Evolutionary conservation across 1,140 invertebrate genomes (phyloP).

Genomic region (Macrobrachium rosenbergii): DNA sequence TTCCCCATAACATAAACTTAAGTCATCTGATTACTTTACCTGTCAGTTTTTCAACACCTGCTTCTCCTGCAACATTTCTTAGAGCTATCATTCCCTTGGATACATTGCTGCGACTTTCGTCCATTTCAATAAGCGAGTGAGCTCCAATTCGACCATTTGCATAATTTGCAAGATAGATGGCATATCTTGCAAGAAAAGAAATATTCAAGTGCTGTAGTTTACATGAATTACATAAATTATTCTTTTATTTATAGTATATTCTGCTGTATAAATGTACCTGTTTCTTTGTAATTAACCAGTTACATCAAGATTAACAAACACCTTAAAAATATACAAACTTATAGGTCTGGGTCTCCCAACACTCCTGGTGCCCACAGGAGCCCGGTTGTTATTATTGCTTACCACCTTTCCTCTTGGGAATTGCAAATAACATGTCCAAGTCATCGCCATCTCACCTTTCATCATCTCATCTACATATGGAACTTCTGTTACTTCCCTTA

Average conservation of each 20-base stretch:
- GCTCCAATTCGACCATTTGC: conserved; percentile 1
- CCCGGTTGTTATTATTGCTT: too few relatives aligned
- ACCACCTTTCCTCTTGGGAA: too few relatives aligned
- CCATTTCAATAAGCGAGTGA: conserved; percentile 33
- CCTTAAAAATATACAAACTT: too few relatives aligned
- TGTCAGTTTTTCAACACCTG: conserved; percentile 24
- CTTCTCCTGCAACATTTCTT: conserved; percentile 29
- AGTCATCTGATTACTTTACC: neutral
- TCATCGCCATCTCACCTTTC: too few relatives aligned
- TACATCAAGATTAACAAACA: too few relatives aligned
- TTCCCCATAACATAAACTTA: neutral
- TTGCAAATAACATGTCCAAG: too few relatives aligned
- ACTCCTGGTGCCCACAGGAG: too few relatives aligned
- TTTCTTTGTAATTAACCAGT: too few relatives aligned
- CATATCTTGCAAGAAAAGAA: conserved; percentile 28
- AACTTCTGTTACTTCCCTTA: too few relatives aligned
- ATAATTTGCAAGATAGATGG: conserved; percentile 34
- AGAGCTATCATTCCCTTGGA: conserved; percentile 21
- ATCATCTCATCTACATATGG: too few relatives aligned
- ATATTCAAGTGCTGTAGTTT: neutral
- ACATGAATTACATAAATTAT: neutral
- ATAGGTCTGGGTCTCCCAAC: too few relatives aligned
- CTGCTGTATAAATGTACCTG: too few relatives aligned
- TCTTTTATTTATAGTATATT: neutral
- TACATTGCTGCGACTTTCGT: conserved; percentile 31